Evolutionary conservation across 2,113 vertebrate species (phyloP).

Genomic region (Megalops atlanticus): DNA sequence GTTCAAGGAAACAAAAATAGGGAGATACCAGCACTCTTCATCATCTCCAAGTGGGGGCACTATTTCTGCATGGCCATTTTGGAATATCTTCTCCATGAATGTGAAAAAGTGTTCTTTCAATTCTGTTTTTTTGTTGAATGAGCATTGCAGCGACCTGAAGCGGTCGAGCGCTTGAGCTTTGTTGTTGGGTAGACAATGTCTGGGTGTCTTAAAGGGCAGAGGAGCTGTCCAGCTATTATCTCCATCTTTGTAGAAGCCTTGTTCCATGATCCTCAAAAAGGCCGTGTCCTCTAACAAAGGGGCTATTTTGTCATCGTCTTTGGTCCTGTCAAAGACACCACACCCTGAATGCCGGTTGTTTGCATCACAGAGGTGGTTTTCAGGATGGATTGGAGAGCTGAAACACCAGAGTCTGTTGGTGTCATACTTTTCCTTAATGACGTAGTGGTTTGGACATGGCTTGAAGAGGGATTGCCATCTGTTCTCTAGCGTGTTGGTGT

Average conservation of each 20-base stretch:
- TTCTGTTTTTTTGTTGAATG: background rate
- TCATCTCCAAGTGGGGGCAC: constrained; percentile 32
- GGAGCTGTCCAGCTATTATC: constrained; percentile 29
- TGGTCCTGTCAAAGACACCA: background rate
- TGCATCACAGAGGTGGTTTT: too few relatives aligned
- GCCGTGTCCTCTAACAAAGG: background rate
- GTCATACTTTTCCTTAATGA: constrained; percentile 24
- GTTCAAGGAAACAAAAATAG: constrained; percentile 4
- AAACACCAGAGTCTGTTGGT: background rate
- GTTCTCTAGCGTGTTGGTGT: constrained; percentile 26
- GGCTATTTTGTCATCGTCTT: background rate
- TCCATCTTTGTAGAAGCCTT: background rate
- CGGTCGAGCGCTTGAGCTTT: background rate
- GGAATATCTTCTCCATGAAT: constrained; percentile 17
- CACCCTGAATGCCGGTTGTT: too few relatives aligned
- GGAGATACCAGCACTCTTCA: constrained; percentile 21
- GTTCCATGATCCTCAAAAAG: constrained; percentile 25
- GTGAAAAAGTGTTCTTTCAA: background rate
- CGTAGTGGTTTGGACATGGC: constrained; percentile 9
- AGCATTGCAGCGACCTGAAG: background rate
- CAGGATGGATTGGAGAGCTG: too few relatives aligned
- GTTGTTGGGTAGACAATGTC: constrained; percentile 12
- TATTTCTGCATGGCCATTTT: background rate
- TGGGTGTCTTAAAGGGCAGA: constrained; percentile 17
- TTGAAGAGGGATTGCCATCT: background rate